Evolutionary conservation across 2,888 invertebrate genomes (phyloP).

Genomic region (Reticulitermes lucifugus): DNA sequence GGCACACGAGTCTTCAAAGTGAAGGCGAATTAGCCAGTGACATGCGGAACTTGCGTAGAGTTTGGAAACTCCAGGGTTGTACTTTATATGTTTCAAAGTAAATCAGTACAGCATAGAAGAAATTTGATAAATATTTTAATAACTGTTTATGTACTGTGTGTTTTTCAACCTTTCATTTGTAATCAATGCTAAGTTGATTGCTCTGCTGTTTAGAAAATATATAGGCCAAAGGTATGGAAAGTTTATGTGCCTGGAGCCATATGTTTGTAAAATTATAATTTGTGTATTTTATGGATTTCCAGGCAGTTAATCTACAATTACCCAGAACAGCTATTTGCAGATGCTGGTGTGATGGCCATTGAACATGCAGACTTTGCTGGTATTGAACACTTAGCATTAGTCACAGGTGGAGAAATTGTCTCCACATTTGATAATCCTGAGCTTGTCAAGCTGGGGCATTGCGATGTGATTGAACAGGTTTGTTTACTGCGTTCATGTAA

Average conservation of each 20-base stretch:
- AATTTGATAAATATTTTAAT: too few relatives aligned
- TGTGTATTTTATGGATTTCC: slow-evolving; percentile 55
- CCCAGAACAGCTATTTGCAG: slow-evolving; percentile 98
- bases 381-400: slow-evolving; percentile 95
- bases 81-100: too few relatives aligned
- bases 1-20: too few relatives aligned
- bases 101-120: too few relatives aligned
- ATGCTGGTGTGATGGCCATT: slow-evolving; percentile 98
- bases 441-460: slow-evolving; percentile 90
- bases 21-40: too few relatives aligned
- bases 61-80: too few relatives aligned
- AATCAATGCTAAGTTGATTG: too few relatives aligned
- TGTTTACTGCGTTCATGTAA: slow-evolving; percentile 51
- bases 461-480: slow-evolving; percentile 94
- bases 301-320: slow-evolving; percentile 99
- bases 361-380: slow-evolving; percentile 99
- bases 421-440: slow-evolving; percentile 98
- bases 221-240: neutral
- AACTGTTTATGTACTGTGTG: too few relatives aligned
- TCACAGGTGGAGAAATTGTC: slow-evolving; percentile 97
- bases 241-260: neutral
- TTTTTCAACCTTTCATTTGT: too few relatives aligned
- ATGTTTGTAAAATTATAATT: neutral
- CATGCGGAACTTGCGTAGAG: too few relatives aligned
- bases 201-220: neutral